Evolutionary conservation across 2,888 invertebrate species (phyloP).

Genomic region (Lycocerus yunnanus): DNA sequence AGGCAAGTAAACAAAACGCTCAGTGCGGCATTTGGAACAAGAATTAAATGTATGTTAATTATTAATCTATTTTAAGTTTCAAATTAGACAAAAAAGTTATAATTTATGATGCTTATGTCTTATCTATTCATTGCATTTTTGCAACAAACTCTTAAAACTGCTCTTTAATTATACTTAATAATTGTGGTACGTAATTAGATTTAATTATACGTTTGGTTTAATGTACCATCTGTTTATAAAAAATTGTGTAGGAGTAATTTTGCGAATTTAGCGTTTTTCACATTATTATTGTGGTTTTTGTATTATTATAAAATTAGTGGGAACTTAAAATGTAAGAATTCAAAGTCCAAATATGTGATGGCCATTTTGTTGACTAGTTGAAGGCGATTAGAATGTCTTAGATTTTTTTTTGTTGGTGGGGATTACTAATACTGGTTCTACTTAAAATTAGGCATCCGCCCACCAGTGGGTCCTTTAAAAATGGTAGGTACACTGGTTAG

Average conservation of each 20-base stretch:
- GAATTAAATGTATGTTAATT: neutral
- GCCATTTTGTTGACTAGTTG: conserved; percentile 2
- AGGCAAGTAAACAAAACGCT: no score
- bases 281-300: neutral
- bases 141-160: neutral
- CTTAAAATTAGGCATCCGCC: conserved; percentile 20
- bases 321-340: neutral
- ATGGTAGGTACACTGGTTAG: conserved; percentile 6
- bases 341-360: neutral
- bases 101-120: neutral
- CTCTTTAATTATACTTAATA: conserved; percentile 1
- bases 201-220: neutral
- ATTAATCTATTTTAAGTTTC: neutral
- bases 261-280: neutral
- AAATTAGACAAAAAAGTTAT: neutral
- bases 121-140: neutral
- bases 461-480: conserved; percentile 16
- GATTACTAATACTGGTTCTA: conserved; percentile 18
- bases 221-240: neutral
- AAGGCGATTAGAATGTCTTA: conserved; percentile 16
- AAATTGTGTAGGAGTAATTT: conserved; percentile 1
- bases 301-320: neutral
- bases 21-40: no score
- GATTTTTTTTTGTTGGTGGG: conserved; percentile 6
- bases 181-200: neutral